phyloP scores from a whole-genome alignment of 2,888 invertebrate species.

The Melanargia galathea region DNA sequence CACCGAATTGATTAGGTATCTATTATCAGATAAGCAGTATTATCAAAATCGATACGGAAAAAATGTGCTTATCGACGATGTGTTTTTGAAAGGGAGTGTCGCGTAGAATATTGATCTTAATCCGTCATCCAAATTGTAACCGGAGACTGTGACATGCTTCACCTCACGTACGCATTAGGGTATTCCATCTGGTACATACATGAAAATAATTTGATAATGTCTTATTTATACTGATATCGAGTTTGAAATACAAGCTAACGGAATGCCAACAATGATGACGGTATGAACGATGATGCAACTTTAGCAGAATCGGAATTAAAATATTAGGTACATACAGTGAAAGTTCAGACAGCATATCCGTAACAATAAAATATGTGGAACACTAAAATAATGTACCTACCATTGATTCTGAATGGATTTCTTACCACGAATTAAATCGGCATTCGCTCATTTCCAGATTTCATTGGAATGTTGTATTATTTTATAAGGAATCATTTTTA shows the following conservation, averaged over 20 bases:
- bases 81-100: slow-evolving; percentile 35
- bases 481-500: too few species aligned
- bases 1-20: slow-evolving; percentile 14
- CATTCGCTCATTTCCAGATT: too few species aligned
- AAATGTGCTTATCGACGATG: slow-evolving; percentile 36
- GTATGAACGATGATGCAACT: too few species aligned
- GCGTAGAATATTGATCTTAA: slow-evolving; percentile 39
- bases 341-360: too few species aligned
- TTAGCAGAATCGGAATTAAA: too few species aligned
- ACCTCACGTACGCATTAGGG: slow-evolving; percentile 42
- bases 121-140: slow-evolving; percentile 33
- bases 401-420: too few species aligned
- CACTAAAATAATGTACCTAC: too few species aligned
- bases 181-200: not conserved
- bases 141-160: slow-evolving; percentile 37
- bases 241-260: not conserved
- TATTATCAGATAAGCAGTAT: slow-evolving; percentile 26
- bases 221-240: not conserved
- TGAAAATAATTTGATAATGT: not conserved
- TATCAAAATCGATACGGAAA: slow-evolving; percentile 35
- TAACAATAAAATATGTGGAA: too few species aligned
- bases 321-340: too few species aligned
- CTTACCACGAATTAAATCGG: too few species aligned
- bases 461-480: too few species aligned
- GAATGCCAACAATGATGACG: too few species aligned